Percentiles rank a stretch among this genome's conserved stretches.
Evolutionary conservation across 2,797 vertebrate genomes (phyloP).

Genomic region (Champsocephalus gunnari): DNA sequence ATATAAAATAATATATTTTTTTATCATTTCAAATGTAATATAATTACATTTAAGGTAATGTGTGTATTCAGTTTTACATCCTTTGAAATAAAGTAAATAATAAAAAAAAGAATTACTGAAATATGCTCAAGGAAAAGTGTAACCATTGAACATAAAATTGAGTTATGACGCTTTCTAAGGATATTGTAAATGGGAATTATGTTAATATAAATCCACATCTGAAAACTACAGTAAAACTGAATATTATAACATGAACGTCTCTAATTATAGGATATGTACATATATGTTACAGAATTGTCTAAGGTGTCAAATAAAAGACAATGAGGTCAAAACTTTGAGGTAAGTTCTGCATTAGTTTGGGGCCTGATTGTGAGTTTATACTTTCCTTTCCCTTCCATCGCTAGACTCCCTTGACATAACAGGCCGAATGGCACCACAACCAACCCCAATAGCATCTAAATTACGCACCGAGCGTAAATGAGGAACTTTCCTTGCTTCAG

Average conservation of each 20-base stretch:
- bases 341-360: slow-evolving; percentile 58
- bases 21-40: slow-evolving; percentile 41
- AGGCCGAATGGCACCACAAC: slow-evolving; percentile 61
- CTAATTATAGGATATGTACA: slow-evolving; percentile 52
- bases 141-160: slow-evolving; percentile 14
- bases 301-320: slow-evolving; percentile 34
- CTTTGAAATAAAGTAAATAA: slow-evolving; percentile 27
- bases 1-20: slow-evolving; percentile 30
- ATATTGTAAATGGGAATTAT: slow-evolving; percentile 37
- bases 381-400: slow-evolving; percentile 31
- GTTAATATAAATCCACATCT: slow-evolving; percentile 45
- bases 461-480: slow-evolving; percentile 67
- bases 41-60: slow-evolving; percentile 27
- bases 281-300: slow-evolving; percentile 44
- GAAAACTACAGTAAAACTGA: slow-evolving; percentile 31
- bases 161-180: slow-evolving; percentile 49
- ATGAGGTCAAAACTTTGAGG: slow-evolving; percentile 54
- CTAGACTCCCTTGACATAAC: slow-evolving; percentile 51
- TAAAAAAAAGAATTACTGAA: slow-evolving; percentile 44
- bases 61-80: slow-evolving; percentile 3
- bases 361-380: slow-evolving; percentile 49
- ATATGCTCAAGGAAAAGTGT: slow-evolving; percentile 26
- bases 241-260: slow-evolving; percentile 37
- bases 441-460: slow-evolving; percentile 61
- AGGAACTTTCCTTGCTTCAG: slow-evolving; percentile 60